A percentile compares a stretch with the other conserved stretches of the same genome.
phyloP scores from a whole-genome alignment of 2,113 vertebrate species.

The Erpornis zantholeuca region DNA sequence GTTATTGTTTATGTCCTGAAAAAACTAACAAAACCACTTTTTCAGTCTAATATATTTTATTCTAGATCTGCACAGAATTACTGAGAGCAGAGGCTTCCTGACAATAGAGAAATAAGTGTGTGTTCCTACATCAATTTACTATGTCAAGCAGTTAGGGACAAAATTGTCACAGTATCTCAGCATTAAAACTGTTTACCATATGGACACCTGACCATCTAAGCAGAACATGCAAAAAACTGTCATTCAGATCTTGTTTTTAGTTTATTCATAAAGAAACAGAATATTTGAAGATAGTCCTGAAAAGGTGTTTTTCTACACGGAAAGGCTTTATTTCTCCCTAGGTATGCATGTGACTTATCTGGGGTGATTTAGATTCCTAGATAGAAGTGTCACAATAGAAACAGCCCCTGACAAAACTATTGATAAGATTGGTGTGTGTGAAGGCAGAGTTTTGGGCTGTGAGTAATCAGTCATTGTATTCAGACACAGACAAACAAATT shows the following conservation, averaged over 20 bases:
- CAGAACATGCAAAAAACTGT: background rate
- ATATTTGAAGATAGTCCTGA: background rate
- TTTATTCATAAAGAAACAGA: background rate
- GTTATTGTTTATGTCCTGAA: background rate
- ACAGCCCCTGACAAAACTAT: background rate
- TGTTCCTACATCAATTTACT: background rate
- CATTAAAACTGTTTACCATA: background rate
- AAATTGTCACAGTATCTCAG: background rate
- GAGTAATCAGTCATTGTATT: background rate
- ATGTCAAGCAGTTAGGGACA: background rate
- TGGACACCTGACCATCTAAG: background rate
- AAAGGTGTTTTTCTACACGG: background rate
- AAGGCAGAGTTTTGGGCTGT: background rate
- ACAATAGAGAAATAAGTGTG: background rate
- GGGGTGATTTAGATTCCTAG: background rate
- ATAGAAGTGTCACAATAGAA: background rate
- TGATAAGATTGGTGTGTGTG: background rate
- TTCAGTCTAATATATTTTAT: background rate
- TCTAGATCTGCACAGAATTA: background rate
- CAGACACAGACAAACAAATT: background rate
- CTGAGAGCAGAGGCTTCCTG: background rate
- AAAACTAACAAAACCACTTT: background rate
- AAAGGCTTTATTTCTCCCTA: background rate
- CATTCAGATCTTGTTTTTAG: background rate
- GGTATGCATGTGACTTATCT: background rate